Conservation (phyloP, 2,797 vertebrate genomes). For the Dermochelys coriacea region DNA sequence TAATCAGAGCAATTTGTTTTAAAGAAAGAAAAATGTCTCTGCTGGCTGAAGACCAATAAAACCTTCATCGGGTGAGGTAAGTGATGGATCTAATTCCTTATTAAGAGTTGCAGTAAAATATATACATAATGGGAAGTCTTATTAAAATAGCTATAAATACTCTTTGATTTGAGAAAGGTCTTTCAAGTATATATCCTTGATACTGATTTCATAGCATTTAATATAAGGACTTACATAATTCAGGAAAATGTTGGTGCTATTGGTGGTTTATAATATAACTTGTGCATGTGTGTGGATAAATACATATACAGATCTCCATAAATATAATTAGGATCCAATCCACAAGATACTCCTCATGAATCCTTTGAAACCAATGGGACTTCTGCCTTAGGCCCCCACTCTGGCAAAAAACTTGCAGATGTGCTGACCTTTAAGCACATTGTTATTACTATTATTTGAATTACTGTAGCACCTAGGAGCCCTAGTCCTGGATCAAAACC, state of each 20-base stretch:
- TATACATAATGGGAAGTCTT: neutral
- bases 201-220: neutral
- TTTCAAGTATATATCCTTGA: neutral
- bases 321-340: neutral
- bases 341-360: neutral
- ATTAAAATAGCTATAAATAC: constrained; percentile 27
- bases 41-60: neutral
- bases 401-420: neutral
- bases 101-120: constrained; percentile 18
- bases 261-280: neutral
- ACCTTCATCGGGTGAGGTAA: neutral
- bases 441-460: neutral
- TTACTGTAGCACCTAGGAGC: neutral
- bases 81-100: neutral
- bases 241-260: neutral
- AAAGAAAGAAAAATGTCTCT: neutral
- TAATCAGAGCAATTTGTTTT: neutral
- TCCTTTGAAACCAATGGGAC: neutral
- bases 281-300: neutral
- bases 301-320: neutral
- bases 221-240: neutral
- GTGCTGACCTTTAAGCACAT: neutral
- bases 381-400: too few relatives aligned
- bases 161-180: neutral
- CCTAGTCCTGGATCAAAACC: neutral